These are phyloP conservation scores for Trachelus troglodyta DNA, from an alignment of 2,888 invertebrate genomes.

Conservation along the genomic window DNA sequence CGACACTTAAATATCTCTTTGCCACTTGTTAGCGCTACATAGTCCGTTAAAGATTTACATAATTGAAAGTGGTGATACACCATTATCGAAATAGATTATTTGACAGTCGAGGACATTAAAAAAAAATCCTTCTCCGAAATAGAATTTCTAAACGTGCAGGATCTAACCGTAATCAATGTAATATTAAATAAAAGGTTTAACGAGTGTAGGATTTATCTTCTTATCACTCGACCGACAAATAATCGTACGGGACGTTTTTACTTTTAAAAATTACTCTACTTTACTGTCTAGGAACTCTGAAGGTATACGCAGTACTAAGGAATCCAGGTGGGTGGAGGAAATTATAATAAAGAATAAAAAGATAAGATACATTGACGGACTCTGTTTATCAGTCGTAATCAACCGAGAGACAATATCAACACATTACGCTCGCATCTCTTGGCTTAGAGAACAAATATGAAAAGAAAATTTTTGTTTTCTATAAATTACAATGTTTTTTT, in stretches of 20 bases:
- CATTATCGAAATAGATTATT: not conserved
- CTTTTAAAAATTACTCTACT: slow-evolving; percentile 8
- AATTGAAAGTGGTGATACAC: not conserved
- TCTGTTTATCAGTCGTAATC: not conserved
- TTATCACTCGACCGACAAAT: not conserved
- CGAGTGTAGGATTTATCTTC: not conserved
- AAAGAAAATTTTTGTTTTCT: not conserved
- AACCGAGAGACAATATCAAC: not conserved
- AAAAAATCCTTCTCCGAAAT: not conserved
- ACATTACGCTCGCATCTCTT: not conserved
- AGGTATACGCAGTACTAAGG: not conserved
- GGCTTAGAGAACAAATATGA: not conserved
- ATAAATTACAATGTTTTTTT: slow-evolving; percentile 39
- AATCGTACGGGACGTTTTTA: not conserved
- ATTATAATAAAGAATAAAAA: not conserved
- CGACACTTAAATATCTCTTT: slow-evolving; percentile 9
- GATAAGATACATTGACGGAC: not conserved
- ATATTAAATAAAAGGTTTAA: not conserved
- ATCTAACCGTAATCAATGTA: not conserved
- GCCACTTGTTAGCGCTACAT: not conserved
- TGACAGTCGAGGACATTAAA: not conserved
- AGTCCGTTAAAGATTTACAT: not conserved
- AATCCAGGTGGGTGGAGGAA: not conserved
- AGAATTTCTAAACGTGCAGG: not conserved
- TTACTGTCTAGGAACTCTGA: not conserved